Base-by-base conservation (phyloP, 2,888 invertebrate genomes). In the Carpatolechia fugitivella region DNA sequence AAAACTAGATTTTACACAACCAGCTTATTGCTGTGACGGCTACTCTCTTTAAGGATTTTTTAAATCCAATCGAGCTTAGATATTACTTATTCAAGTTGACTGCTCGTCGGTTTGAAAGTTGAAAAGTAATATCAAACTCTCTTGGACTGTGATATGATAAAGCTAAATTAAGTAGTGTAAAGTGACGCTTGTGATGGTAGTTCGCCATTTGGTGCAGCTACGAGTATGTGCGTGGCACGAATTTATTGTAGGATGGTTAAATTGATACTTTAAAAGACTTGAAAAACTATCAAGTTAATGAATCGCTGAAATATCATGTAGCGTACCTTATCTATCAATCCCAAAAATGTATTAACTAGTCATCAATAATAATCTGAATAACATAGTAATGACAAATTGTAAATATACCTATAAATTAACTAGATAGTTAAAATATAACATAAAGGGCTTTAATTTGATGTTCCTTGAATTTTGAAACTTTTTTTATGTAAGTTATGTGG, bases 121-220 rank as follows among this genome's bases (percentile, higher is more conserved):
- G 31, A 16, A 30, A 16, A 16, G 47, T 30, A 47, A 47, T 47
- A 47, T 31, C 47, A 47, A 47, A 31, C 47, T 31, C 47, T 31
- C 31, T 47, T 31, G 47, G 47, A 47, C 47, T 47, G 47, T 47
- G 47, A 47, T 47, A 47, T n/a, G n/a, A n/a, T n/a, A 47, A 47
- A 14, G n/a, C 31, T 29, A 47, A 31, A 31, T 20, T 47, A 47
- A 47, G 47, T 31, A 16, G 14, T 31, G 47, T 16, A 47, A 16
- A 31, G 16, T 47, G 47, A 31, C 3, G 16, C n/a, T 47, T 31
- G 47, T 47, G 31, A 47, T 47, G 47, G 31, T 47, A 31, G 13
- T 30, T 11, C 13, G 24, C 30, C 46, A 46, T 30, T 41, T 30
- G 46, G 30, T 30, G 46, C 14, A 8, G 41, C 41, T 41, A 20